phyloP scores from a whole-genome alignment of 2,888 invertebrate species.

The Stenichneumon culpator region DNA sequence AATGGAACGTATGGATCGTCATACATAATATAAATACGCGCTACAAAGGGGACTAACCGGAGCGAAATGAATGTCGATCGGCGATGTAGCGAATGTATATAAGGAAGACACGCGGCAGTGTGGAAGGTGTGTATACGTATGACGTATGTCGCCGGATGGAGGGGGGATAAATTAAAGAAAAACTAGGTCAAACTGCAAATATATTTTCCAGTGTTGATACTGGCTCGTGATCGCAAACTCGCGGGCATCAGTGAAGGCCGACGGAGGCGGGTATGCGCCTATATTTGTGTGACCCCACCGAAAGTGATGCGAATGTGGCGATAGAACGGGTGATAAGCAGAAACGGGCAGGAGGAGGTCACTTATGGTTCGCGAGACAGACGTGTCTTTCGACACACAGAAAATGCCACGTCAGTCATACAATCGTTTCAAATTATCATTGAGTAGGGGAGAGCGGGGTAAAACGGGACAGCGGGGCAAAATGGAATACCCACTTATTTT shows the following conservation, averaged over 20 bases:
- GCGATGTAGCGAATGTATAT: constrained; percentile 18
- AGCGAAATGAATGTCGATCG: constrained; percentile 37
- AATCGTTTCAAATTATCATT: no score
- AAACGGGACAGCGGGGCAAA: no score
- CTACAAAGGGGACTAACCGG: constrained; percentile 1
- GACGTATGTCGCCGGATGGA: constrained; percentile 47
- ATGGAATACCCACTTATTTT: no score
- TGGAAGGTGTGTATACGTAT: constrained; percentile 41
- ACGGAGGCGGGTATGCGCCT: constrained; percentile 5
- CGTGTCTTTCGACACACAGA: no score
- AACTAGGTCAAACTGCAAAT: constrained; percentile 73
- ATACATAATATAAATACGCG: not conserved
- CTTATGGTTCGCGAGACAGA: not conserved
- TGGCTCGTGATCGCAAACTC: constrained; percentile 47
- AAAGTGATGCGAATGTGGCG: constrained; percentile 9
- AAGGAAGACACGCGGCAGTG: constrained; percentile 26
- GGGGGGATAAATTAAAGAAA: constrained; percentile 70
- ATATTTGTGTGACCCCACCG: constrained; percentile 12
- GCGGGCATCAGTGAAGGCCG: constrained; percentile 2
- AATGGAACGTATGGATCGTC: not conserved
- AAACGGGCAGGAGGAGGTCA: not conserved
- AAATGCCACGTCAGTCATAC: no score
- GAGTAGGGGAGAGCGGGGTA: no score
- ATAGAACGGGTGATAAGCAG: constrained; percentile 1
- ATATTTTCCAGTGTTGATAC: constrained; percentile 56